Evolutionary conservation across 2,797 vertebrate species (phyloP), one percentile per base, ranked within the genome.

Genomic region (Neomorphus geoffroyi): DNA sequence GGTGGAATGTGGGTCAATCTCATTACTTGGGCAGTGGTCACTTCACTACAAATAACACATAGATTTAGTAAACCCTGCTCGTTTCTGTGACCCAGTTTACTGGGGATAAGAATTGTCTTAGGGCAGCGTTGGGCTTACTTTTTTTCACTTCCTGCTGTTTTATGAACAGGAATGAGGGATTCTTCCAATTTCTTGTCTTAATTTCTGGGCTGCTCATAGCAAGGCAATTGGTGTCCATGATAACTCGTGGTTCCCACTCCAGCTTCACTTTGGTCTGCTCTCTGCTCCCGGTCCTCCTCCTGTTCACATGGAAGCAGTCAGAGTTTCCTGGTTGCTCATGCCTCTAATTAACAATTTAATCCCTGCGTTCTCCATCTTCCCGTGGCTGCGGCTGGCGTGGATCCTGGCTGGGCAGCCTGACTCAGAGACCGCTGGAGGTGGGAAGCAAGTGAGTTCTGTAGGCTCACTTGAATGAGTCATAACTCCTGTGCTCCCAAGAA

Each of bases 1-100:
- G 69, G 24, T 77, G 60, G 75, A 83, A 56, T 12, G 28, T 23
- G 78, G 89, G 74, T 65, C 62, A 79, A 85, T 72, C 54, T 77
- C 74, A 51, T 75, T 46, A 54, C 67, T 80, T 69, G 4, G 48
- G 6, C 74, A 30, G 32, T 8, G 58, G 4, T 51, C 57, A 46
- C 82, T n/a, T 73, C 65, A 86, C 56, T 94, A 77, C 90, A 84
- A 78, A 91, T 79, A 33, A 73, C 46, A 53, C 56, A 39, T 80
- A 45, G 83, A 66, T 83, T 86, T 86, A 95, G 62, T 80, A 88
- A 94, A 88, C 65, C 12, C 43, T 65, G 10, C 84, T 93, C 64
- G 13, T 69, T 88, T 65, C 51, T 45, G 1, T 89, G 85, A 91
- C 81, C 81, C 60, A 88, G 15, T 94, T 94, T 86, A 60, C 70